Percentiles rank a stretch among this genome's conserved stretches.
Evolutionary conservation across 2,797 vertebrate species (phyloP).

Genomic region (Cyclopterus lumpus): DNA sequence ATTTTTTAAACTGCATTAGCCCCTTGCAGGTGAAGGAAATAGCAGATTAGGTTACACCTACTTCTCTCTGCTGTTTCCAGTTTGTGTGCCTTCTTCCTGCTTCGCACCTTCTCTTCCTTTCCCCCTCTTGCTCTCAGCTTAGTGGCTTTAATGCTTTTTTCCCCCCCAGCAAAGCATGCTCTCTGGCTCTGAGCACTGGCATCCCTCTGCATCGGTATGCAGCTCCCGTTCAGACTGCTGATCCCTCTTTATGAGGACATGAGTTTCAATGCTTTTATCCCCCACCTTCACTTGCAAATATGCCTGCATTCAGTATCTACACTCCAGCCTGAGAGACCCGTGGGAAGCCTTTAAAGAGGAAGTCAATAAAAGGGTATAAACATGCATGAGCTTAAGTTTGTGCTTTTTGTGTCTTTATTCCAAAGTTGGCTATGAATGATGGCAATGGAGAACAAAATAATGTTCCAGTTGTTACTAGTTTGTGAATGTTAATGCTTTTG

Average conservation of each 20-base stretch:
- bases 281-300: conserved; percentile 81
- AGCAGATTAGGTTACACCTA: conserved; percentile 34
- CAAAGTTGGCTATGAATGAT: conserved; percentile 50
- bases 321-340: conserved; percentile 73
- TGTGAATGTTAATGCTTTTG: conserved; percentile 1
- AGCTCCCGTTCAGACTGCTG: conserved; percentile 78
- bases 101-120: conserved; percentile 56
- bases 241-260: conserved; percentile 85
- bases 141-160: conserved; percentile 69
- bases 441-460: conserved; percentile 31
- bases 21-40: conserved; percentile 44
- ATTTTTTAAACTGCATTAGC: conserved; percentile 32
- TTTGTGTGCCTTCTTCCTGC: conserved; percentile 49
- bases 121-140: conserved; percentile 69
- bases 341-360: conserved; percentile 82
- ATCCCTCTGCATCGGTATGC: conserved; percentile 81
- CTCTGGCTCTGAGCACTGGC: conserved; percentile 73
- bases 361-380: conserved; percentile 82
- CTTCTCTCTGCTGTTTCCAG: conserved; percentile 35
- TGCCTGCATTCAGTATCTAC: conserved; percentile 76
- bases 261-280: conserved; percentile 83
- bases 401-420: conserved; percentile 62
- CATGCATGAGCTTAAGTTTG: conserved; percentile 78
- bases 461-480: conserved; percentile 15
- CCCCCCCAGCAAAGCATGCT: conserved; percentile 62